Evolutionary conservation across 64 coral and sea anemone genomes (phyloP).

Genomic region (Porites australiensis): DNA sequence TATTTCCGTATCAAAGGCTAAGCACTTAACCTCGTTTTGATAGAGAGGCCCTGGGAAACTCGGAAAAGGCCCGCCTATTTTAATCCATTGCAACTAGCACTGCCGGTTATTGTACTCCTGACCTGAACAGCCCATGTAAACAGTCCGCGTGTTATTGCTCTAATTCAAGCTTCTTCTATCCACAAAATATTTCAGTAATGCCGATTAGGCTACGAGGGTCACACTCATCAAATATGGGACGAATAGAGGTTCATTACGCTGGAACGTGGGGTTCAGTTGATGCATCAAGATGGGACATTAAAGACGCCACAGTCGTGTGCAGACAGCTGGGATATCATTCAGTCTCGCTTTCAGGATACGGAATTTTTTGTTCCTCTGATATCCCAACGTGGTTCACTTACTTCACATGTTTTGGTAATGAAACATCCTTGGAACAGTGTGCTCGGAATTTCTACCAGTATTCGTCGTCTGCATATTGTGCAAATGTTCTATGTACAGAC

Average conservation of each 20-base stretch:
- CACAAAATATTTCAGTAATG: not conserved
- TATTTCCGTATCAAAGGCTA: too few relatives aligned
- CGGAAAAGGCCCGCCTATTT: too few relatives aligned
- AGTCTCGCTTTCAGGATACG: not conserved
- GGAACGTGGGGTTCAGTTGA: not conserved
- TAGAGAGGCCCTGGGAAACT: too few relatives aligned
- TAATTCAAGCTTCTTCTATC: not conserved
- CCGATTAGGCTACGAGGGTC: not conserved
- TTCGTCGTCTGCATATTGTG: not conserved
- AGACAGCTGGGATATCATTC: not conserved
- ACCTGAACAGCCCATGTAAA: too few relatives aligned
- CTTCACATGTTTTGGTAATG: not conserved
- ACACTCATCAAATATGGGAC: slow-evolving; percentile 3
- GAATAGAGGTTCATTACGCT: slow-evolving; percentile 3
- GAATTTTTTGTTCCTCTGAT: not conserved
- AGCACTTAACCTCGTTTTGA: too few relatives aligned
- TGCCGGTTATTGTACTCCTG: too few relatives aligned
- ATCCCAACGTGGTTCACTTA: not conserved
- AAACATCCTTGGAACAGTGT: slow-evolving; percentile 11
- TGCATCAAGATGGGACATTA: not conserved
- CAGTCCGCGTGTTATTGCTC: too few relatives aligned
- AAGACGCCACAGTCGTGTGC: not conserved
- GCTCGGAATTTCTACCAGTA: not conserved
- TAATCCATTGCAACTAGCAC: too few relatives aligned
- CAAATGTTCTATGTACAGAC: slow-evolving; percentile 4